Evolutionary conservation across 2,888 invertebrate genomes (phyloP).

Genomic region (Cheilosia urbana): DNA sequence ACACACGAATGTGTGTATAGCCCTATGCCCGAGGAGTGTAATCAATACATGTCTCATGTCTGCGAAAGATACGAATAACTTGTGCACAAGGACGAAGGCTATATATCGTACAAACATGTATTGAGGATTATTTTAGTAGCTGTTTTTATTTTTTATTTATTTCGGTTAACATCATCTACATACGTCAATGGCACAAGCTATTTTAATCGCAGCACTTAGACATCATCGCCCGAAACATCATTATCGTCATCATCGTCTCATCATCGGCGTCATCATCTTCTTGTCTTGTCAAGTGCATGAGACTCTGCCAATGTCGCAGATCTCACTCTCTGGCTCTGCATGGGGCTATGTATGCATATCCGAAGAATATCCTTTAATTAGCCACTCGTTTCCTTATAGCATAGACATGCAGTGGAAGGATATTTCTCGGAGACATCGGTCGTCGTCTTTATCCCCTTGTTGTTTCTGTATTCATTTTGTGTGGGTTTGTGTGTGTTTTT

Average conservation of each 20-base stretch:
- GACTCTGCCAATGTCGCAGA: constrained; percentile 50
- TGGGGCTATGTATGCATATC: background rate
- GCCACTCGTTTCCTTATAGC: constrained; percentile 37
- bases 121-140: constrained; percentile 20
- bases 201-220: constrained; percentile 69
- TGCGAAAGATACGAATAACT: constrained; percentile 68
- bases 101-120: constrained; percentile 4
- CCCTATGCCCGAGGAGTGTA: constrained; percentile 56
- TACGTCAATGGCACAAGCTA: constrained; percentile 67
- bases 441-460: constrained; percentile 46
- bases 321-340: background rate
- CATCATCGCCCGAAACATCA: constrained; percentile 37
- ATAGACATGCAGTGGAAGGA: constrained; percentile 22
- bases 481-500: too few species aligned
- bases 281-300: constrained; percentile 53
- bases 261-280: constrained; percentile 44
- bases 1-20: constrained; percentile 11
- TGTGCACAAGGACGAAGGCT: constrained; percentile 61
- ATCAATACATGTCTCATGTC: constrained; percentile 73
- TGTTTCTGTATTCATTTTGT: constrained; percentile 40
- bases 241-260: constrained; percentile 46
- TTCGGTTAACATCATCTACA: constrained; percentile 47
- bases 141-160: constrained; percentile 19
- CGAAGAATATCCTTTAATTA: constrained; percentile 67
- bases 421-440: constrained; percentile 17